Evolutionary conservation across 2,797 vertebrate genomes (phyloP).

Genomic region (Sebastolobus alascanus): DNA sequence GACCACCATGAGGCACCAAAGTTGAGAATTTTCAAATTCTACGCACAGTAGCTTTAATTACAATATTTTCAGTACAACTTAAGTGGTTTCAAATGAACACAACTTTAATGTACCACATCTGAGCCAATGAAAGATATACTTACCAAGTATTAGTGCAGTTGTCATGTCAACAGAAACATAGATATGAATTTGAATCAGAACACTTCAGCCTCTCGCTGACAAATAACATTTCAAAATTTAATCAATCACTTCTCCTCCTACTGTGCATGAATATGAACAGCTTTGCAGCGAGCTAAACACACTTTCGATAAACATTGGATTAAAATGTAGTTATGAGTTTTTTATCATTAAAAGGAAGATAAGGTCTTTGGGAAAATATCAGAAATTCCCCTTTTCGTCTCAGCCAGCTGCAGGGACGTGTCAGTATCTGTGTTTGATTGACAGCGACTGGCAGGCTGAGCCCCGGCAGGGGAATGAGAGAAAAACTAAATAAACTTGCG

Average conservation of each 20-base stretch:
- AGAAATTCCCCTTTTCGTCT: neutral
- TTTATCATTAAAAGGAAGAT: neutral
- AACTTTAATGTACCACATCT: neutral
- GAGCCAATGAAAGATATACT: neutral
- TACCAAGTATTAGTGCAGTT: neutral
- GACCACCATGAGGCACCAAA: neutral
- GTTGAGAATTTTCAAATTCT: neutral
- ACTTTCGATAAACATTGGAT: neutral
- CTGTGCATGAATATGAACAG: neutral
- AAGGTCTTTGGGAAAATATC: neutral
- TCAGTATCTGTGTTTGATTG: neutral
- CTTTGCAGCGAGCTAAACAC: neutral
- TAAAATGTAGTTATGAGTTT: neutral
- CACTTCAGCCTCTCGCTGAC: neutral
- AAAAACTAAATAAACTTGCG: neutral
- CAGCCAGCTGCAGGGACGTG: too few species aligned
- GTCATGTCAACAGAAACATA: neutral
- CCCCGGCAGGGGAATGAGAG: neutral
- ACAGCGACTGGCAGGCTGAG: neutral
- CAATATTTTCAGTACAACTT: neutral
- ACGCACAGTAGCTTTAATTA: neutral
- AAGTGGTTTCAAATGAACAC: neutral
- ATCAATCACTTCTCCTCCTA: neutral
- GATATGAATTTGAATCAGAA: neutral
- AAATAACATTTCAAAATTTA: neutral